A percentile compares a stretch with the other conserved stretches of the same genome.
phyloP scores from a whole-genome alignment of 30 jellyfish, hydroid and myxozoan genomes.

The Pelagia noctiluca region DNA sequence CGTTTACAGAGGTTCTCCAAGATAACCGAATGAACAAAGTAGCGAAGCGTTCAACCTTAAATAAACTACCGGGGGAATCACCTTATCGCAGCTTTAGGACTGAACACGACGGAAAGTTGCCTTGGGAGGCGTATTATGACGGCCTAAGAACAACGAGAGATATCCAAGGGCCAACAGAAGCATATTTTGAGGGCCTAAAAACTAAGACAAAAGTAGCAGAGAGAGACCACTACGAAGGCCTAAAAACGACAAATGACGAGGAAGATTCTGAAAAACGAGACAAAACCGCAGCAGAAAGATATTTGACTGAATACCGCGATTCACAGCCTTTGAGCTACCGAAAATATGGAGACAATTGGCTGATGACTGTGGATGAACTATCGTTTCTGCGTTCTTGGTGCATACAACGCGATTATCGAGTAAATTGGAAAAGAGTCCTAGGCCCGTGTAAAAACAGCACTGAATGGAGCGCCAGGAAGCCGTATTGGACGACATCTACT shows the following conservation, averaged over 20 bases:
- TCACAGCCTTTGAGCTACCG: slow-evolving; percentile 47
- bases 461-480: slow-evolving; percentile 75
- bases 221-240: background rate
- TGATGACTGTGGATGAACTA: slow-evolving; percentile 57
- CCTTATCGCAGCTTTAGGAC: too few species aligned
- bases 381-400: slow-evolving; percentile 73
- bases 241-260: background rate
- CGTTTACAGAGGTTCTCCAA: too few species aligned
- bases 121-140: too few species aligned
- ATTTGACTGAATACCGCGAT: background rate
- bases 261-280: background rate
- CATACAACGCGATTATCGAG: slow-evolving; percentile 72
- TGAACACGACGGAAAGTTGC: too few species aligned
- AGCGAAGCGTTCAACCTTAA: too few species aligned
- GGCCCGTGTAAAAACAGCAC: slow-evolving; percentile 69
- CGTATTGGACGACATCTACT: slow-evolving; percentile 53
- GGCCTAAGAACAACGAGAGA: too few species aligned
- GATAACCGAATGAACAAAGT: too few species aligned
- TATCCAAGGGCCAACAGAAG: too few species aligned
- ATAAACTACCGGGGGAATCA: too few species aligned
- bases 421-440: slow-evolving; percentile 66
- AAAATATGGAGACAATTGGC: slow-evolving; percentile 66
- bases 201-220: too few species aligned
- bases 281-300: background rate
- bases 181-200: too few species aligned